These are phyloP conservation scores for Hemiscyllium ocellatum DNA, from an alignment of 2,113 vertebrate genomes.

Conservation along the genomic window DNA sequence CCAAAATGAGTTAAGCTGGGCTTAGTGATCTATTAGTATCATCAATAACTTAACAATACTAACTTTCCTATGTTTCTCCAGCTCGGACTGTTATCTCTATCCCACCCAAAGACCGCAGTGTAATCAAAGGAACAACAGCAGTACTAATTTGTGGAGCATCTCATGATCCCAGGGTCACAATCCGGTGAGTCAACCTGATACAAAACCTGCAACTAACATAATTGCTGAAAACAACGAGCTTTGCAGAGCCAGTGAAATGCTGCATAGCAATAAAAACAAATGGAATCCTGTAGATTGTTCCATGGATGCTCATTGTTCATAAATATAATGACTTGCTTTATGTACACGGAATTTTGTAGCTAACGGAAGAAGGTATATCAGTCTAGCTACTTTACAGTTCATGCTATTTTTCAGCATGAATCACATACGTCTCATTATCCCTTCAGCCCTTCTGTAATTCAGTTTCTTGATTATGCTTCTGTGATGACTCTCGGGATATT, in stretches of 20 bases:
- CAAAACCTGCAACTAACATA: neutral
- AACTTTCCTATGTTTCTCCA: slow-evolving; percentile 50
- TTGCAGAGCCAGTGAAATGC: neutral
- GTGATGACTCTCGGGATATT: neutral
- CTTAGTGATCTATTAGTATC: neutral
- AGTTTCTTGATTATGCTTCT: slow-evolving; percentile 8
- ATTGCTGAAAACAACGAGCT: neutral
- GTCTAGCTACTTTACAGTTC: too few species aligned
- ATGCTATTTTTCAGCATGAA: neutral
- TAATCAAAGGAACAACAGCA: slow-evolving; percentile 90
- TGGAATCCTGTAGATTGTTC: neutral
- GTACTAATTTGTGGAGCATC: slow-evolving; percentile 70
- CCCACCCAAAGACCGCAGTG: slow-evolving; percentile 74
- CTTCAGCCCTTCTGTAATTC: neutral
- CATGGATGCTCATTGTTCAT: neutral
- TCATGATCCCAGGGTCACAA: slow-evolving; percentile 74
- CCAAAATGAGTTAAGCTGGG: neutral
- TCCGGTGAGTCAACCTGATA: slow-evolving; percentile 60
- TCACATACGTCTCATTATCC: neutral
- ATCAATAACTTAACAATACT: neutral
- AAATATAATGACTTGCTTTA: neutral
- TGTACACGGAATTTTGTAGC: neutral
- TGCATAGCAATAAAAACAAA: neutral
- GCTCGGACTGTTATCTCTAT: slow-evolving; percentile 74
- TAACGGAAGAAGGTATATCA: neutral